Evolutionary conservation across 1,140 invertebrate species (phyloP).

Genomic region (Drosophila guanche): DNA sequence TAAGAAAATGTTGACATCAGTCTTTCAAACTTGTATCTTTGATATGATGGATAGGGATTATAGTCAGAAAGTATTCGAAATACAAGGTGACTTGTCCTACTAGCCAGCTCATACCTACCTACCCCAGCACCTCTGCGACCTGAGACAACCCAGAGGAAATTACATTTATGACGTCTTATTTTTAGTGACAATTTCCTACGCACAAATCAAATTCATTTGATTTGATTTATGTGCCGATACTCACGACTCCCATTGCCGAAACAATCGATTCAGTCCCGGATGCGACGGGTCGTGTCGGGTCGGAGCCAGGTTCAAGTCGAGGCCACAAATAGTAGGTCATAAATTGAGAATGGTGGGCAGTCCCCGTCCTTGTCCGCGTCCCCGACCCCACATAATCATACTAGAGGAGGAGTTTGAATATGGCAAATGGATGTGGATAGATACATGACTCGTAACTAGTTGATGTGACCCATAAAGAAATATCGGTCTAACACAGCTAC

Average conservation of each 20-base stretch:
- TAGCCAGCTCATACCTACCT: too few relatives aligned
- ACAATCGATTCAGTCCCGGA: slow-evolving; percentile 4
- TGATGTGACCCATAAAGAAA: slow-evolving; percentile 62
- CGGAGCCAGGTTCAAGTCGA: slow-evolving; percentile 20
- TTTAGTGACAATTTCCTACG: slow-evolving; percentile 59
- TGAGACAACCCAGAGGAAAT: slow-evolving; percentile 41
- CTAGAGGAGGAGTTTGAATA: not conserved
- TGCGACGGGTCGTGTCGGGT: not conserved
- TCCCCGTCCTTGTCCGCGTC: too few relatives aligned
- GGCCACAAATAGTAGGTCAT: slow-evolving; percentile 53
- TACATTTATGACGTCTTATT: slow-evolving; percentile 61
- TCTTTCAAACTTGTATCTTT: too few relatives aligned
- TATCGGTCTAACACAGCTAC: slow-evolving; percentile 41
- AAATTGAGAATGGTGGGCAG: slow-evolving; percentile 54
- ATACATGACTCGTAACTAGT: slow-evolving; percentile 32
- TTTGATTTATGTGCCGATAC: slow-evolving; percentile 58
- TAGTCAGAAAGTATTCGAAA: too few relatives aligned
- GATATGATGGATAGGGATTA: too few relatives aligned
- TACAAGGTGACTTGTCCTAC: too few relatives aligned
- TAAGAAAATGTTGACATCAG: not conserved
- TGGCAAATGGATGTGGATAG: slow-evolving; percentile 21
- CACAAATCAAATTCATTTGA: slow-evolving; percentile 58
- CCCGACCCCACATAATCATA: not conserved
- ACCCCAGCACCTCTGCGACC: not conserved
- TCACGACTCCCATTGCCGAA: slow-evolving; percentile 23